Evolutionary conservation across 2,113 vertebrate genomes (phyloP).

Genomic region (Pluvianellus socialis): DNA sequence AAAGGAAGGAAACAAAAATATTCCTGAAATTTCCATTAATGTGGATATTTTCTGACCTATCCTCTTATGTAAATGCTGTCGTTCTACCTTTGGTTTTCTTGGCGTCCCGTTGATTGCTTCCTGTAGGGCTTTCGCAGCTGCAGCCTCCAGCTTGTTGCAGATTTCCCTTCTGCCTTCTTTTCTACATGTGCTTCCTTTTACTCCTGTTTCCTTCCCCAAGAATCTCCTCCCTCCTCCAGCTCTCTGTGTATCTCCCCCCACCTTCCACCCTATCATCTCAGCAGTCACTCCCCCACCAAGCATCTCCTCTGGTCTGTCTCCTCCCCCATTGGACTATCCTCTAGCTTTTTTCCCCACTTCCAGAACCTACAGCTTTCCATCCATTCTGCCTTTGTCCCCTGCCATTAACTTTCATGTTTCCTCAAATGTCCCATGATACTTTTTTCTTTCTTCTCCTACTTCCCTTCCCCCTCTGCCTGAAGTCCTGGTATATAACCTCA

Average conservation of each 20-base stretch:
- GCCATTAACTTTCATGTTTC: not conserved
- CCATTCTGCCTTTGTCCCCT: not conserved
- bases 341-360: not conserved
- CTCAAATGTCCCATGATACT: not conserved
- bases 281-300: not conserved
- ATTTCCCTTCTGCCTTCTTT: not conserved
- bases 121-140: not conserved
- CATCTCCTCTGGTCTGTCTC: not conserved
- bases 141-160: not conserved
- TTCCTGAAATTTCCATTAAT: not conserved
- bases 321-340: not conserved
- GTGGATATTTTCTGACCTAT: not conserved
- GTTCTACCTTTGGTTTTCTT: conserved; percentile 47
- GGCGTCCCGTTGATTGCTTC: not conserved
- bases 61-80: not conserved
- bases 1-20: not conserved
- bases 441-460: not conserved
- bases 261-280: conserved; percentile 4
- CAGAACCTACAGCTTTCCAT: not conserved
- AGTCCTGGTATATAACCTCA: not conserved
- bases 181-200: not conserved
- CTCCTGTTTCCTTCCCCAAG: not conserved
- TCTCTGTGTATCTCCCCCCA: not conserved
- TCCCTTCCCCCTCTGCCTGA: not conserved
- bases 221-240: not conserved